Evolutionary conservation across 2,113 vertebrate species (phyloP).

Genomic region (Petrocephalus microphthalmus): DNA sequence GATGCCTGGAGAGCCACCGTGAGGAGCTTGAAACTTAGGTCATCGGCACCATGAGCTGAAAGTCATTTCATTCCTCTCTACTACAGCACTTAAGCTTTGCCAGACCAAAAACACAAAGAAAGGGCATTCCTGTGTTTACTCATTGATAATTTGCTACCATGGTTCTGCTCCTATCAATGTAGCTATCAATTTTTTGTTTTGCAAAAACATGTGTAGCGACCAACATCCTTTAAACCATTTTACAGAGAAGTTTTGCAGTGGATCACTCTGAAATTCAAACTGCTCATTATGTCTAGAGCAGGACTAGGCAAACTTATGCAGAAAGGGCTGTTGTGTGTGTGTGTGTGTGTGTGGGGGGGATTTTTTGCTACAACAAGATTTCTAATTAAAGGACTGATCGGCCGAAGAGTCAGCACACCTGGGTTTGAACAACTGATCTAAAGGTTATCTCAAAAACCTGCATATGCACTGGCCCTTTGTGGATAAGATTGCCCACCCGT

Average conservation of each 20-base stretch:
- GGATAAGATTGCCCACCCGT: neutral
- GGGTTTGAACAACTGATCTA: neutral
- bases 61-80: neutral
- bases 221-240: neutral
- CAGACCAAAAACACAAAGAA: neutral
- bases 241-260: neutral
- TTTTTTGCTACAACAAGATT: neutral
- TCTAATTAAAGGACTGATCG: neutral
- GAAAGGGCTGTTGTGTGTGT: neutral
- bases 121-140: neutral
- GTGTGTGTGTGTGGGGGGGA: too few species aligned
- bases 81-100: constrained; percentile 14
- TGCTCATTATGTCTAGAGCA: neutral
- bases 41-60: neutral
- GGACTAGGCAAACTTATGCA: neutral
- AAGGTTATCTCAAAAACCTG: neutral
- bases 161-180: neutral
- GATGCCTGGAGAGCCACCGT: neutral
- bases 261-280: neutral
- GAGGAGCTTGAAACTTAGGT: neutral
- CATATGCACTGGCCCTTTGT: neutral
- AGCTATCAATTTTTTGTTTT: neutral
- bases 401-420: neutral
- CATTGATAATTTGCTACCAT: neutral
- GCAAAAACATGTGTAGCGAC: neutral